Conservation (phyloP, 2,888 invertebrate species). For the Eupelmus urozonus region DNA sequence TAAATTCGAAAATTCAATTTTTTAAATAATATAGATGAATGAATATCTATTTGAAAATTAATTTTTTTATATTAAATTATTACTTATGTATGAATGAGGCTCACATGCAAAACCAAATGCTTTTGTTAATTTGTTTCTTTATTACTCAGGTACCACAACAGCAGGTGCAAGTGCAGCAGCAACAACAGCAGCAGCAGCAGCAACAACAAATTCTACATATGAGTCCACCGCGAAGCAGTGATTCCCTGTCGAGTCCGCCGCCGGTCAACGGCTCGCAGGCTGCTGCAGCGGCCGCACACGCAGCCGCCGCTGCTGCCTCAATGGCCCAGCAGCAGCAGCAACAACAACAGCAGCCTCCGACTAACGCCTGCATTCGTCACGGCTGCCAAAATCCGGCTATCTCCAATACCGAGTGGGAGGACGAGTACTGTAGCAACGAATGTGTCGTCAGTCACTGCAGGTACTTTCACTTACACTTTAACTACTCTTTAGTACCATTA, state of each 20-base stretch:
- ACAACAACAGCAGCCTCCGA: slow-evolving; percentile 67
- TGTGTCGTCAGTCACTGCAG: slow-evolving; percentile 98
- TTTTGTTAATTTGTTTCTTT: no score
- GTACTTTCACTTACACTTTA: slow-evolving; percentile 79
- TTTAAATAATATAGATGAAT: no score
- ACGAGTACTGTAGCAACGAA: slow-evolving; percentile 97
- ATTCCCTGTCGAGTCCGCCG: slow-evolving; percentile 71
- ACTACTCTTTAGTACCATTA: no score
- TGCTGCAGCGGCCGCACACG: slow-evolving; percentile 60
- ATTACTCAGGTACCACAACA: slow-evolving; percentile 69
- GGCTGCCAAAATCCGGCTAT: slow-evolving; percentile 95
- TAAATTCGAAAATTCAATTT: no score
- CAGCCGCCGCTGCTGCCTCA: slow-evolving; percentile 63
- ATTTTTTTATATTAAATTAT: no score
- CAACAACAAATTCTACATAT: slow-evolving; percentile 76
- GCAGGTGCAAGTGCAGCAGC: slow-evolving; percentile 70
- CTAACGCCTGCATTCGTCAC: slow-evolving; percentile 86
- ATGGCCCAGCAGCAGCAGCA: slow-evolving; percentile 50
- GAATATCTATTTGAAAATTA: no score
- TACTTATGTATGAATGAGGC: no score
- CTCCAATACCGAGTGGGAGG: slow-evolving; percentile 96
- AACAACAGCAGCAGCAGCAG: slow-evolving; percentile 71
- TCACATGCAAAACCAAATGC: no score
- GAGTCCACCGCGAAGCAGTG: slow-evolving; percentile 72
- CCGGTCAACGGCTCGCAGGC: slow-evolving; percentile 61